Conservation (phyloP, 2,113 vertebrate species). For the Campylomormyrus numenius region DNA sequence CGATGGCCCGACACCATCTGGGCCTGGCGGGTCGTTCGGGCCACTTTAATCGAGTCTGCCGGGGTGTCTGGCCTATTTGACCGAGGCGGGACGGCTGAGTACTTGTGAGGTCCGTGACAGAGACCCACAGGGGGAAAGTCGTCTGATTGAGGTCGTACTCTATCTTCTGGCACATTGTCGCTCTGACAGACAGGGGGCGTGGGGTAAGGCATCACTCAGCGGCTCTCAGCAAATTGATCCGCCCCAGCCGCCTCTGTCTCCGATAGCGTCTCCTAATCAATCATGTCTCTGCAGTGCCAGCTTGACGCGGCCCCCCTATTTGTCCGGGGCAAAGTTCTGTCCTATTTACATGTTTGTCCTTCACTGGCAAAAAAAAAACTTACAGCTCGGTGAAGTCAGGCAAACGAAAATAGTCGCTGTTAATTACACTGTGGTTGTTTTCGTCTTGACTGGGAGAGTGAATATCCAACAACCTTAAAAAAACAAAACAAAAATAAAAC, state of each 20-base stretch:
- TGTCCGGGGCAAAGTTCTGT: slow-evolving; percentile 20
- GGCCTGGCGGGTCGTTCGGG: background rate
- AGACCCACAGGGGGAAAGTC: background rate
- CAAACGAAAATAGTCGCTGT: background rate
- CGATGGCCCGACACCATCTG: background rate
- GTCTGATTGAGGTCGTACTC: slow-evolving; percentile 16
- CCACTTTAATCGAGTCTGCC: slow-evolving; percentile 4
- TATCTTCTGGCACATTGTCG: slow-evolving; percentile 2
- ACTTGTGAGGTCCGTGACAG: slow-evolving; percentile 1
- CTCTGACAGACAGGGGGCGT: slow-evolving; percentile 5
- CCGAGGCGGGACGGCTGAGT: background rate
- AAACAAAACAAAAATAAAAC: background rate
- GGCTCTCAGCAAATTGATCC: slow-evolving; percentile 47
- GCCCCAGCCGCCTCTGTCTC: slow-evolving; percentile 30
- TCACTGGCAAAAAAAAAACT: background rate
- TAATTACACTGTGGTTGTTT: background rate
- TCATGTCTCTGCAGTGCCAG: slow-evolving; percentile 34
- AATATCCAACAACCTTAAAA: background rate
- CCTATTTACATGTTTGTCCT: background rate
- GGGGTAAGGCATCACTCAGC: background rate
- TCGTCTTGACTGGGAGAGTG: background rate
- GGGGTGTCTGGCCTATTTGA: background rate
- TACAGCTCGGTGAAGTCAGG: background rate
- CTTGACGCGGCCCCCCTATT: slow-evolving; percentile 28
- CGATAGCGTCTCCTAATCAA: slow-evolving; percentile 46